Conservation (phyloP, 92 coral and sea anemone species). For the Actinernus sp. region DNA sequence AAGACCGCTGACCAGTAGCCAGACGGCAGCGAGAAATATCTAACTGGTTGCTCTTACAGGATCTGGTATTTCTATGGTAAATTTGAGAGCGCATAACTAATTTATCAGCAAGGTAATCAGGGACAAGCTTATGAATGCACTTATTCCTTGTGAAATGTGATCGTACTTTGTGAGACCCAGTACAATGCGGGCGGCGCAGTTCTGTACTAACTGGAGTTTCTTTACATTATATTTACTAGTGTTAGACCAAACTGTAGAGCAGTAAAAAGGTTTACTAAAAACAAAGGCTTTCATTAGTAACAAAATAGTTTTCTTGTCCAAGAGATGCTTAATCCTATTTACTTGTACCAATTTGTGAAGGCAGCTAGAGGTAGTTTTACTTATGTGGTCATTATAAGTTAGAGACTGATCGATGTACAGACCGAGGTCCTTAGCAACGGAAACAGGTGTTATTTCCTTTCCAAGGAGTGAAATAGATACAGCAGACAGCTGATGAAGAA, state of each 20-base stretch:
- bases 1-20: no score
- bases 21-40: no score
- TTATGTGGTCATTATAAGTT: slow-evolving; percentile 10
- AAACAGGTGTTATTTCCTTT: slow-evolving; percentile 3
- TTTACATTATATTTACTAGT: slow-evolving; percentile 20
- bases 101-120: no score
- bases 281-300: slow-evolving; percentile 10
- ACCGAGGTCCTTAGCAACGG: slow-evolving; percentile 17
- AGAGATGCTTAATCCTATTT: slow-evolving; percentile 58
- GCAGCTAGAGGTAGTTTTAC: slow-evolving; percentile 27
- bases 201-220: slow-evolving; percentile 38
- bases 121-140: no score
- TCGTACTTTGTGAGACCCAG: slow-evolving; percentile 45
- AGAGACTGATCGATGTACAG: background rate
- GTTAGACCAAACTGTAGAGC: slow-evolving; percentile 44
- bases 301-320: slow-evolving; percentile 24
- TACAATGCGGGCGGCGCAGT: slow-evolving; percentile 26
- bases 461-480: slow-evolving; percentile 17
- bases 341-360: slow-evolving; percentile 30
- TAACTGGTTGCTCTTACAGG: no score
- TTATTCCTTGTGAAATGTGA: no score
- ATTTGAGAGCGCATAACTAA: no score
- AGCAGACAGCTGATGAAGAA: background rate
- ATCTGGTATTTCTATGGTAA: no score
- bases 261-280: slow-evolving; percentile 26